A percentile compares a stretch with the other conserved stretches of the same genome.
Conservation (phyloP, 1,140 invertebrate genomes). For the Neoseiulus cucumeris region DNA sequence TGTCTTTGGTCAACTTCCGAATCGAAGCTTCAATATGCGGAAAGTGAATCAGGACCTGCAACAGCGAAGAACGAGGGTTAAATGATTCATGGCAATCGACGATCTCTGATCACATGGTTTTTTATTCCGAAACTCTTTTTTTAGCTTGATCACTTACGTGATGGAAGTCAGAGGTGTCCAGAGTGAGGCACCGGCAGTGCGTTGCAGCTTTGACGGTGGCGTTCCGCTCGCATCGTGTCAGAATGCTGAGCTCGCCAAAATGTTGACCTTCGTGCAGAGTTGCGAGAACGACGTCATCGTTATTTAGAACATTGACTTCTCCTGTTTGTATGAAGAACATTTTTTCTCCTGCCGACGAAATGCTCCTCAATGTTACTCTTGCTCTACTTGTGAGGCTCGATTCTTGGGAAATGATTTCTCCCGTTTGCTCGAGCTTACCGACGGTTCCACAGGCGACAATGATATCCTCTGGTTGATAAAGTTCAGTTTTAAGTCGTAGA, state of each 20-base stretch:
- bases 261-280: slow-evolving; percentile 1
- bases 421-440: not conserved
- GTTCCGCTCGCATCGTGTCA: not conserved
- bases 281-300: not conserved
- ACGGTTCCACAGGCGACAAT: not conserved
- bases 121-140: too few species aligned
- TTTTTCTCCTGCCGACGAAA: not conserved
- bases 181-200: not conserved
- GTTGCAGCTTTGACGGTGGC: not conserved
- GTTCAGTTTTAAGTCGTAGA: not conserved
- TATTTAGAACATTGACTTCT: not conserved
- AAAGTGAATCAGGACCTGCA: not conserved
- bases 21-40: not conserved
- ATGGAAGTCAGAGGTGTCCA: not conserved
- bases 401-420: too few species aligned
- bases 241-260: not conserved
- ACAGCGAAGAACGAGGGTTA: too few species aligned
- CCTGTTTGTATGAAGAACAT: slow-evolving; percentile 4
- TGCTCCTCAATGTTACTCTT: too few species aligned
- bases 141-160: too few species aligned
- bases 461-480: slow-evolving; percentile 1
- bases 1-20: not conserved
- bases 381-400: too few species aligned
- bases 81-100: too few species aligned
- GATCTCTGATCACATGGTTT: too few species aligned